phyloP scores from a whole-genome alignment of 1,140 invertebrate species.

The Diabrotica virgifera region DNA sequence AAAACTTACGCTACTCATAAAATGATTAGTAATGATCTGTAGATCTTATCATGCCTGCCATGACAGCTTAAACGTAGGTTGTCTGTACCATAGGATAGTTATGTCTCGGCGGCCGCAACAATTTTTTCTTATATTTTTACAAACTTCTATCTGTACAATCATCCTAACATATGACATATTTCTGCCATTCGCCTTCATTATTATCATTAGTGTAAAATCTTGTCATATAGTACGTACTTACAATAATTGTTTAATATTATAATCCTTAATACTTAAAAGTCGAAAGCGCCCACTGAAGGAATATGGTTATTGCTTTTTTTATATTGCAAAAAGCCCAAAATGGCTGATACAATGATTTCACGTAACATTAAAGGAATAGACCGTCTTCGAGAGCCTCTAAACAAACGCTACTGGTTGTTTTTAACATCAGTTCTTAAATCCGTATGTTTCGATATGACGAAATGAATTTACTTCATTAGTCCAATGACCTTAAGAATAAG shows the following conservation, averaged over 20 bases:
- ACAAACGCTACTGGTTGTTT: too few species aligned
- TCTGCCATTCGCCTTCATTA: slow-evolving; percentile 44
- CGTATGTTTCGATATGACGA: too few species aligned
- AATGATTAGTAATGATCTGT: too few species aligned
- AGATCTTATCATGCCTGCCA: too few species aligned
- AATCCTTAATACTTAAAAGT: slow-evolving; percentile 48
- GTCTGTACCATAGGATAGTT: too few species aligned
- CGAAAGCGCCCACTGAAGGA: slow-evolving; percentile 54
- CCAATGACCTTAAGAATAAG: too few species aligned
- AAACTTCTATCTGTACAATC: slow-evolving; percentile 53
- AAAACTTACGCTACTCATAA: too few species aligned
- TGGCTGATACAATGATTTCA: slow-evolving; percentile 37
- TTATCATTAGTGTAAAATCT: slow-evolving; percentile 50
- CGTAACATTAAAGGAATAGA: slow-evolving; percentile 19
- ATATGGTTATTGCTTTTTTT: slow-evolving; percentile 55
- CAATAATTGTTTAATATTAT: slow-evolving; percentile 48
- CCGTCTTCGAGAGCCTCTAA: too few species aligned
- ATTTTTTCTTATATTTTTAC: slow-evolving; percentile 47
- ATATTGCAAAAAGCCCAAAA: slow-evolving; percentile 51
- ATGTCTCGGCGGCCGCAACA: slow-evolving; percentile 43
- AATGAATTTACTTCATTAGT: too few species aligned
- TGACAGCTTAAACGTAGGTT: too few species aligned
- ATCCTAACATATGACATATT: slow-evolving; percentile 37
- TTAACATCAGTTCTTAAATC: too few species aligned
- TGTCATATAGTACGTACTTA: slow-evolving; percentile 50